Evolutionary conservation across 1,140 invertebrate species (phyloP).

Genomic region (Adoxophyes honmai): DNA sequence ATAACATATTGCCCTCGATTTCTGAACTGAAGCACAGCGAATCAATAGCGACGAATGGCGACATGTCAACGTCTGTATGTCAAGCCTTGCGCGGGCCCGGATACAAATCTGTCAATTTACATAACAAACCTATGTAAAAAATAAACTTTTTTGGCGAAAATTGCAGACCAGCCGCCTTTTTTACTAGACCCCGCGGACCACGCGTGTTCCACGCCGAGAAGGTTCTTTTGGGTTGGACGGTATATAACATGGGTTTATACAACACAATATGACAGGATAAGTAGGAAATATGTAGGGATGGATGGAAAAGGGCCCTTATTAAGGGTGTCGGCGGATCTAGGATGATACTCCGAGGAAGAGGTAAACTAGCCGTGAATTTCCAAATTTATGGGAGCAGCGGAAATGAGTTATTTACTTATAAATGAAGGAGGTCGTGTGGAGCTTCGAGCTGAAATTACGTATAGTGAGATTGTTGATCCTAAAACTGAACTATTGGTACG

Average conservation of each 20-base stretch:
- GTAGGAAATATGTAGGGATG: conserved; percentile 35
- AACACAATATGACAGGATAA: conserved; percentile 30
- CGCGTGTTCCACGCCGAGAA: neutral
- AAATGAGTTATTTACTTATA: conserved; percentile 11
- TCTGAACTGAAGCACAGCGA: neutral
- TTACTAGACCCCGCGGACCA: too few species aligned
- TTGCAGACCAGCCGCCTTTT: neutral
- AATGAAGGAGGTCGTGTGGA: neutral
- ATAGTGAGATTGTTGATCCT: neutral
- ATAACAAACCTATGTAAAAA: conserved; percentile 28
- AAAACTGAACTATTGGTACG: neutral
- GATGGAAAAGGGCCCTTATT: conserved; percentile 29
- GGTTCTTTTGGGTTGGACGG: conserved; percentile 18
- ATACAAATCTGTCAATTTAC: conserved; percentile 33
- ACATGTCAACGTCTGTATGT: conserved; percentile 11
- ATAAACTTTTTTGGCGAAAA: conserved; percentile 21
- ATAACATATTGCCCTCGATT: neutral
- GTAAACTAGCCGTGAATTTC: conserved; percentile 11
- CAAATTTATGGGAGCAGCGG: conserved; percentile 5
- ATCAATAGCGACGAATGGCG: conserved; percentile 1
- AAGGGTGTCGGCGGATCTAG: conserved; percentile 19
- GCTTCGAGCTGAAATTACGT: neutral
- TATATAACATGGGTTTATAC: conserved; percentile 24
- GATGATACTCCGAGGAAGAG: conserved; percentile 11
- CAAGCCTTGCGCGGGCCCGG: neutral